Conservation (phyloP, 2,888 invertebrate species). For the Plagiodera versicolora region DNA sequence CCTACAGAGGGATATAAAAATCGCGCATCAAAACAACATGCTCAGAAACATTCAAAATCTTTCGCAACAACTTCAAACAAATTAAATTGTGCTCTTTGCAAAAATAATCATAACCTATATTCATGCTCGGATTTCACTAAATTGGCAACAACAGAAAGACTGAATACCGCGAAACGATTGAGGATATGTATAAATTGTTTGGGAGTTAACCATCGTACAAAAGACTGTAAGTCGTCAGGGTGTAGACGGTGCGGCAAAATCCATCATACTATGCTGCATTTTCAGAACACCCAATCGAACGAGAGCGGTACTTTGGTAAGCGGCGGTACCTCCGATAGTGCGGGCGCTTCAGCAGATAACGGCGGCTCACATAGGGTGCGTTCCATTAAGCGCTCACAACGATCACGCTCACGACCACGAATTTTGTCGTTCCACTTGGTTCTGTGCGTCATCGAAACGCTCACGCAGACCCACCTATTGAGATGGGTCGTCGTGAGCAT, state of each 20-base stretch:
- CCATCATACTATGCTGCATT: constrained; percentile 8
- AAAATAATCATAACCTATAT: constrained; percentile 5
- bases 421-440: no score
- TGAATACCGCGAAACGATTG: neutral
- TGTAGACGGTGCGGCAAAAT: neutral
- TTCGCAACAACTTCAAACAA: constrained; percentile 7
- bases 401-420: no score
- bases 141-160: neutral
- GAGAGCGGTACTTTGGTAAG: no score
- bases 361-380: no score
- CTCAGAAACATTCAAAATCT: neutral
- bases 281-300: neutral
- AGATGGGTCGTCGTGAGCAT: no score
- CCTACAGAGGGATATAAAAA: no score
- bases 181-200: constrained; percentile 10
- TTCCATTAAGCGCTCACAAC: no score
- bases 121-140: constrained; percentile 1
- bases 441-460: no score
- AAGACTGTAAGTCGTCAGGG: neutral
- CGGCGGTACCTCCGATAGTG: no score
- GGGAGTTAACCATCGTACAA: neutral
- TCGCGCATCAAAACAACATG: neutral
- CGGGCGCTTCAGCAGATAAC: no score
- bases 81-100: constrained; percentile 1
- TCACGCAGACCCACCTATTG: no score